Evolutionary conservation across 1,140 invertebrate genomes (phyloP).

Genomic region (Pomacea maculata): DNA sequence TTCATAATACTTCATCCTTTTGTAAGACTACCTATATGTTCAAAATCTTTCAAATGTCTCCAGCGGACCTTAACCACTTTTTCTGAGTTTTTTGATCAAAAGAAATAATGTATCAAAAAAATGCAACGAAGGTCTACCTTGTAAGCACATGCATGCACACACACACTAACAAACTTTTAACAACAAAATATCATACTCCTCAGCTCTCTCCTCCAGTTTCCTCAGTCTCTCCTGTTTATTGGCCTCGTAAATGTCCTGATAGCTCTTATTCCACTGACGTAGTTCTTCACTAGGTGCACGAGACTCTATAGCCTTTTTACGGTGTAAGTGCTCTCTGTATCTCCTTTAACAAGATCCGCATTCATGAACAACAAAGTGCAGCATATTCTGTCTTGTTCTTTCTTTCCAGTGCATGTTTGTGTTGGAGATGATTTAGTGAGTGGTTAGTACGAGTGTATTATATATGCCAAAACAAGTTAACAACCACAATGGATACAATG

Average conservation of each 20-base stretch:
- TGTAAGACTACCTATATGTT: too few species aligned
- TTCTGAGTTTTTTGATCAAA: too few species aligned
- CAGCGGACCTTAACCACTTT: too few species aligned
- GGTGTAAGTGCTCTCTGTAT: constrained; percentile 45
- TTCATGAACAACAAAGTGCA: background rate
- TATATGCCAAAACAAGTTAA: background rate
- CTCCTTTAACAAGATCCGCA: constrained; percentile 33
- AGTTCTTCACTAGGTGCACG: constrained; percentile 41
- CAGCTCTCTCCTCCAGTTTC: constrained; percentile 42
- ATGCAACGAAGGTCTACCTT: too few species aligned
- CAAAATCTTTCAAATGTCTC: too few species aligned
- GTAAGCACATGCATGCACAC: background rate
- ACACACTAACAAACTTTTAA: background rate
- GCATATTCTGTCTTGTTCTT: too few species aligned
- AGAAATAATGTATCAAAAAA: too few species aligned
- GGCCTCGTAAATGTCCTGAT: constrained; percentile 37
- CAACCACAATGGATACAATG: background rate
- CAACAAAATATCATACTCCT: constrained; percentile 35
- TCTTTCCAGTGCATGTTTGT: too few species aligned
- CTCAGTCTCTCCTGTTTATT: constrained; percentile 37
- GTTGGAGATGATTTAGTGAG: background rate
- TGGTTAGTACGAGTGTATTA: background rate
- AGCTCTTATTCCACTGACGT: constrained; percentile 46
- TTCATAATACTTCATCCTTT: too few species aligned
- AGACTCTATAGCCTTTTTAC: constrained; percentile 46